Evolutionary conservation across 2,113 vertebrate species (phyloP).

Genomic region (Odontophorus gujanensis): DNA sequence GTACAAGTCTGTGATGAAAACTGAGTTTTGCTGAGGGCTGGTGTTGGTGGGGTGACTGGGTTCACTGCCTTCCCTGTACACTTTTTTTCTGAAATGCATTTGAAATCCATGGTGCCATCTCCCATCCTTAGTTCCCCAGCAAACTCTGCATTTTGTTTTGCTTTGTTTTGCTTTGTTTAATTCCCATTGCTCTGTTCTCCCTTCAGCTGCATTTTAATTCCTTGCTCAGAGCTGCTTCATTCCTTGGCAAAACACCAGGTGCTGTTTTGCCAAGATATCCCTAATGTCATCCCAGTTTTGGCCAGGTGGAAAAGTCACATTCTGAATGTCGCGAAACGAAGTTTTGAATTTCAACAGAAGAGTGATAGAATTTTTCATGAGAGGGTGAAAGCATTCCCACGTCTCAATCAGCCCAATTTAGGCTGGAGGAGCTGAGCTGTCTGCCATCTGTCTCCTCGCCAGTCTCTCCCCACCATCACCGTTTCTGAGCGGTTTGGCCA

Average conservation of each 20-base stretch:
- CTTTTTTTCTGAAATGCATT: background rate
- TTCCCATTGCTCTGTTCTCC: conserved; percentile 32
- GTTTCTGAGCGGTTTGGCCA: conserved; percentile 49
- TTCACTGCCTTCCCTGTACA: background rate
- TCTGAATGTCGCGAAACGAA: conserved; percentile 44
- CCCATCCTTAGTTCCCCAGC: background rate
- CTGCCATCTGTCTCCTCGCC: conserved; percentile 67
- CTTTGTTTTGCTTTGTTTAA: background rate
- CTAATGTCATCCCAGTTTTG: conserved; percentile 36
- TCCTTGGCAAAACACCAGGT: conserved; percentile 17
- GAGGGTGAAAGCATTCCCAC: conserved; percentile 59
- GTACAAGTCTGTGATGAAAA: background rate
- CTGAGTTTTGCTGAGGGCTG: background rate
- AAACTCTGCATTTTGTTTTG: background rate
- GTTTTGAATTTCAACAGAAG: conserved; percentile 21
- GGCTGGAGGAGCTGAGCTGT: conserved; percentile 60
- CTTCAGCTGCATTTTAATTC: conserved; percentile 46
- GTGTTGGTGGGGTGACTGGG: background rate
- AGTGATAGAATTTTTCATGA: conserved; percentile 48
- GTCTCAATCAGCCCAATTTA: conserved; percentile 44
- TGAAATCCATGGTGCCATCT: background rate
- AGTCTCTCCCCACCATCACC: conserved; percentile 34
- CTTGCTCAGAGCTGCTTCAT: background rate
- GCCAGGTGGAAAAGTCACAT: conserved; percentile 49
- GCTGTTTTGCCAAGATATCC: conserved; percentile 24